phyloP scores from a whole-genome alignment of 2,113 vertebrate genomes.

The Pelmatolapia mariae region DNA sequence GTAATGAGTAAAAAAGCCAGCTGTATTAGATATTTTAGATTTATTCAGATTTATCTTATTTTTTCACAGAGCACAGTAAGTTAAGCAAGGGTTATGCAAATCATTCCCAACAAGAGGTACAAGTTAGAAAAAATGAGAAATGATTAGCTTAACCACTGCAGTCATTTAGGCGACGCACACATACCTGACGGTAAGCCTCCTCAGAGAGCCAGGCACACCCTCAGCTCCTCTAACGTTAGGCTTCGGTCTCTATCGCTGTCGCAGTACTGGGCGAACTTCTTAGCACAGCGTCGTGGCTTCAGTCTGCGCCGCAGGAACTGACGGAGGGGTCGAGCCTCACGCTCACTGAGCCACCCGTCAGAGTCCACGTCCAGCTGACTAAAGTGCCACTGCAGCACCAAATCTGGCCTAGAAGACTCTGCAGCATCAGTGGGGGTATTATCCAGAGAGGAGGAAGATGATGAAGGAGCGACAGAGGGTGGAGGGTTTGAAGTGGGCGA shows the following conservation, averaged over 20 bases:
- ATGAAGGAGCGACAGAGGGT: not conserved
- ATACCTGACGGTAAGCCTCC: not conserved
- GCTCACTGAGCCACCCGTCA: constrained; percentile 51
- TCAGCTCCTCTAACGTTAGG: constrained; percentile 58
- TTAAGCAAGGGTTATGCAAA: not conserved
- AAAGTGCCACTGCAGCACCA: constrained; percentile 57
- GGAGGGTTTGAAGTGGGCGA: not conserved
- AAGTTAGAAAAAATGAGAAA: not conserved
- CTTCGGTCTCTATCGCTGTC: constrained; percentile 51
- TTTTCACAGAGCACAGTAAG: not conserved
- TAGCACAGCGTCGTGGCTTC: constrained; percentile 58
- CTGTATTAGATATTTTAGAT: not conserved
- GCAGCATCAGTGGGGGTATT: not conserved
- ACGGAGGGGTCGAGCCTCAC: constrained; percentile 56
- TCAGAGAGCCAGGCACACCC: constrained; percentile 53
- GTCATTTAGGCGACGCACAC: not conserved
- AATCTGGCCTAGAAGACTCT: not conserved
- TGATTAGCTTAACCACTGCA: not conserved
- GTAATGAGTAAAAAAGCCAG: not conserved
- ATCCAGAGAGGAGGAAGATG: not conserved
- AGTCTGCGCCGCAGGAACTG: constrained; percentile 49
- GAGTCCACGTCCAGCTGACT: constrained; percentile 54
- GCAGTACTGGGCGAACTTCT: constrained; percentile 64
- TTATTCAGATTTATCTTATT: not conserved
- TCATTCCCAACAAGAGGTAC: not conserved